Evolutionary conservation across 2,797 vertebrate species (phyloP), one percentile per base, ranked within the genome.

Genomic region (Mormyrops boulengeri): DNA sequence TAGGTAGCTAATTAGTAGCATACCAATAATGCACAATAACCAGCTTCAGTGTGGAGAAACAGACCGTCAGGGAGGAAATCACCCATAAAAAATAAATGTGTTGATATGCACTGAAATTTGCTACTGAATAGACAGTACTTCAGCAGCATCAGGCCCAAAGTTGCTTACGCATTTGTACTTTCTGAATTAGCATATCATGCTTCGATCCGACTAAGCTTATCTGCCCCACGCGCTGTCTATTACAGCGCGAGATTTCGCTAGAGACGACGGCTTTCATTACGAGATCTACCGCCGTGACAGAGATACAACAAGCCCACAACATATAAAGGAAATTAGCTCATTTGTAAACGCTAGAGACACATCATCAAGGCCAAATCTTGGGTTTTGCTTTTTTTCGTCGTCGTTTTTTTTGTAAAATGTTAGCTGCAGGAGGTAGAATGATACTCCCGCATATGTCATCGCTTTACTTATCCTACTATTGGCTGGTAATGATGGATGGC

Each of bases 21-120:
- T 90, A 57, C 66, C 66, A 88, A 80, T 52, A 87, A 87, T 26
- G 30, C 85, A 80, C 49, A 57, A 49, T 88, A 47, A 49, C 50
- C 12, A 44, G 44, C 85, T 87, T 66, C 50, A 26, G n/a, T 90
- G 26, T 53, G 89, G 60, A 14, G 44, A 50, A 49, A 88, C 12
- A 38, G 38, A 30, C 50, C 9, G 69, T 80, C 89, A 88, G 85
- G 38, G 66, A 90, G 50, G 30, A 69, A 89, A 47, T 47, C 66
- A 80, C 19, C 66, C 85, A 57, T 53, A 80, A 44, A 89, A 9
- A 41, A 55, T 30, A 62, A 60, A 69, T 73, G 50, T 62, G 26
- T 47, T 69, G 50, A 88, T 82, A 69, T 90, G 38, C 44, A 66
- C 26, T 85, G 89, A 14, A 55, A 77, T 89, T 87, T 87, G 85